Percentiles rank a stretch among this genome's conserved stretches.
Evolutionary conservation across 2,888 invertebrate species (phyloP).

Genomic region (Rhabditophanes sp.): DNA sequence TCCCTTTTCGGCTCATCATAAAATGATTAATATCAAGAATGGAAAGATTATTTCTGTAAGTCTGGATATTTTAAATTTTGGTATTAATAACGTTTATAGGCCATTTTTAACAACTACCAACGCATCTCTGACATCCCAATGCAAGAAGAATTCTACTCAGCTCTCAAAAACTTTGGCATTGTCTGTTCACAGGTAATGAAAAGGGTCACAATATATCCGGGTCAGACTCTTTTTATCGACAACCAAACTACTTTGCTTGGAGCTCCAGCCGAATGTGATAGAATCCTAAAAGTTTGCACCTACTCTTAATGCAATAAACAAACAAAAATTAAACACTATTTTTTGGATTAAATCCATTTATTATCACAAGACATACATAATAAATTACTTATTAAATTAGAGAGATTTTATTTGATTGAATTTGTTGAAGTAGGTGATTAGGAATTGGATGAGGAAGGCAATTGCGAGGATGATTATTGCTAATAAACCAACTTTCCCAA

Average conservation of each 20-base stretch:
- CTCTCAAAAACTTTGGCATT: slow-evolving; percentile 22
- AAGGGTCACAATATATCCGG: slow-evolving; percentile 16
- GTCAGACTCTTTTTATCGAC: slow-evolving; percentile 21
- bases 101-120: slow-evolving; percentile 23
- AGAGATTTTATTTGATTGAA: no score
- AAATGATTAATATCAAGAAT: slow-evolving; percentile 11
- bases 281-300: no score
- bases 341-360: no score
- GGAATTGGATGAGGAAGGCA: no score
- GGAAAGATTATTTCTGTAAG: slow-evolving; percentile 18
- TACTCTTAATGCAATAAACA: no score
- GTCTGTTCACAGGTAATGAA: slow-evolving; percentile 16
- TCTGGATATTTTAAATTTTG: slow-evolving; percentile 2
- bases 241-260: slow-evolving; percentile 21
- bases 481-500: no score
- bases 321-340: no score
- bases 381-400: no score
- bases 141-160: slow-evolving; percentile 19
- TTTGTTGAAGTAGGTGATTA: no score
- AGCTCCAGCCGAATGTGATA: slow-evolving; percentile 24
- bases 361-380: no score
- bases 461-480: no score
- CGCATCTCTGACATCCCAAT: slow-evolving; percentile 22
- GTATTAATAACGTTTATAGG: slow-evolving; percentile 12
- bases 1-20: slow-evolving; percentile 13